Conservation (phyloP, 1,140 invertebrate genomes). For the Contarinia nasturtii region DNA sequence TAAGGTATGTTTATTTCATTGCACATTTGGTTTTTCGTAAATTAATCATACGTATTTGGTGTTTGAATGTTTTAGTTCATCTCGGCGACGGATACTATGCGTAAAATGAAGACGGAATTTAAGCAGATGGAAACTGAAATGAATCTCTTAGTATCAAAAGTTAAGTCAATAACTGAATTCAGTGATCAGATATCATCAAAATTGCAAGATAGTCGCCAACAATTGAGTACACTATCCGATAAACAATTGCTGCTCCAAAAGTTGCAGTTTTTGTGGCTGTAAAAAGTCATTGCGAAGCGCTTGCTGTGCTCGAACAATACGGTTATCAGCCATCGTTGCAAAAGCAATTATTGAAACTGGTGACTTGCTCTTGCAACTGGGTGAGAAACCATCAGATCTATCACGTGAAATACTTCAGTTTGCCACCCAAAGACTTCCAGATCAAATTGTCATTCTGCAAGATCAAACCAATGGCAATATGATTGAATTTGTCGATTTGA, state of each 20-base stretch:
- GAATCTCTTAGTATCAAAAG: slow-evolving; percentile 79
- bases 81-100: slow-evolving; percentile 91
- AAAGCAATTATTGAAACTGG: slow-evolving; percentile 78
- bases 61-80: too few species aligned
- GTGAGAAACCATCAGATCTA: slow-evolving; percentile 62
- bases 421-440: slow-evolving; percentile 56
- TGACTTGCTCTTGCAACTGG: slow-evolving; percentile 68
- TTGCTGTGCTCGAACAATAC: slow-evolving; percentile 75
- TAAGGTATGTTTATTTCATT: too few species aligned
- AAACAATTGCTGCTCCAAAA: slow-evolving; percentile 84
- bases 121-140: slow-evolving; percentile 96
- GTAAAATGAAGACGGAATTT: slow-evolving; percentile 96
- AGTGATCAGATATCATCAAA: slow-evolving; percentile 81
- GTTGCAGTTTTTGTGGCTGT: slow-evolving; percentile 85
- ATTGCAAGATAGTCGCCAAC: slow-evolving; percentile 70
- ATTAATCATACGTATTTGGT: too few species aligned
- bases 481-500: slow-evolving; percentile 86
- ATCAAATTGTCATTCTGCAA: slow-evolving; percentile 47
- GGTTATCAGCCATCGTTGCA: slow-evolving; percentile 82
- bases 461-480: slow-evolving; percentile 63
- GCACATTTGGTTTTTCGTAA: too few species aligned
- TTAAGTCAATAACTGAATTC: slow-evolving; percentile 80
- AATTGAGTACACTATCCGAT: slow-evolving; percentile 75
- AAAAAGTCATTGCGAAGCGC: slow-evolving; percentile 71
- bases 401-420: slow-evolving; percentile 61